Percentiles rank a stretch among this genome's conserved stretches.
Conservation (phyloP, 2,797 vertebrate species). For the Melanotaenia maccullochi region DNA sequence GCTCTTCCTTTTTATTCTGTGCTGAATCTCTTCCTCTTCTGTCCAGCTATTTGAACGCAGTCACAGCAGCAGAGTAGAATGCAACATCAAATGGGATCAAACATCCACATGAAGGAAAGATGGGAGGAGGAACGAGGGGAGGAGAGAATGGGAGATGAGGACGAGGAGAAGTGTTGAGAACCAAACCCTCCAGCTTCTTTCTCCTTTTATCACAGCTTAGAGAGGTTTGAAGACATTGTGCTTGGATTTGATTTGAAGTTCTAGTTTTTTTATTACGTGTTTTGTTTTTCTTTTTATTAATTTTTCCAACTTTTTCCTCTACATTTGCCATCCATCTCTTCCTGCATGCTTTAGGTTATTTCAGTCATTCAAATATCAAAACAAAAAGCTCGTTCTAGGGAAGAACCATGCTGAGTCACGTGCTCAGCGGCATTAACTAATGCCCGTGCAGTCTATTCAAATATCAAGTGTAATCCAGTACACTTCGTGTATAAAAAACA, state of each 20-base stretch:
- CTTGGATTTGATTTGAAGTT: neutral
- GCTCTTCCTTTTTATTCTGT: constrained; percentile 16
- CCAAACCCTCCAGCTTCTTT: constrained; percentile 35
- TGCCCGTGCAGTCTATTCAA: too few species aligned
- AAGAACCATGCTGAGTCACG: too few species aligned
- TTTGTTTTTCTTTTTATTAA: too few species aligned
- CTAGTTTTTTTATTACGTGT: too few species aligned
- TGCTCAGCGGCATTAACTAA: too few species aligned
- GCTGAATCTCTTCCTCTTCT: constrained; percentile 32
- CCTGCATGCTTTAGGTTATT: too few species aligned
- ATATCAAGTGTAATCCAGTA: too few species aligned
- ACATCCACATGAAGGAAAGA: constrained; percentile 44
- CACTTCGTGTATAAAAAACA: too few species aligned
- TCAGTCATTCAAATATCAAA: too few species aligned
- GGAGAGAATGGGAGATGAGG: constrained; percentile 37
- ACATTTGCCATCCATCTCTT: too few species aligned
- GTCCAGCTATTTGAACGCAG: constrained; percentile 52
- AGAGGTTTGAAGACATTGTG: neutral
- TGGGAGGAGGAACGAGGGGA: constrained; percentile 39
- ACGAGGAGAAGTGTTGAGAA: constrained; percentile 44
- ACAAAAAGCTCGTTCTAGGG: too few species aligned
- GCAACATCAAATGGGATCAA: constrained; percentile 53
- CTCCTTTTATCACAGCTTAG: neutral
- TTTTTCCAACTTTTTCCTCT: too few species aligned
- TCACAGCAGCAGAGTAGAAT: constrained; percentile 2